Evolutionary conservation across 2,113 vertebrate species (phyloP).

Genomic region (Melanerpes aurifrons): DNA sequence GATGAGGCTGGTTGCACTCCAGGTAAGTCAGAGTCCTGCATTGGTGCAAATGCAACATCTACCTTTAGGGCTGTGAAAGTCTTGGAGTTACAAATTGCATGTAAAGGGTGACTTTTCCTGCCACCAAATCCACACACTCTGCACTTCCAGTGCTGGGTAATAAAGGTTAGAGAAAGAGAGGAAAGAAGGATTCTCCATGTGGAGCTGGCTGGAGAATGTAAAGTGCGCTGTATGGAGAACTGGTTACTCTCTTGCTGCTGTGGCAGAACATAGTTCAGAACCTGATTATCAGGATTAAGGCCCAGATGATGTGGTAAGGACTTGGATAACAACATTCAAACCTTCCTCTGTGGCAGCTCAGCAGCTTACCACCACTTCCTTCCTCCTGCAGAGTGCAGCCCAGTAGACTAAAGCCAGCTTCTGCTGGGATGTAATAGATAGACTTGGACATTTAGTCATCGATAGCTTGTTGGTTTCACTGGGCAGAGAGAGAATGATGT

Average conservation of each 20-base stretch:
- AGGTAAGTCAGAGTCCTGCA: slow-evolving; percentile 76
- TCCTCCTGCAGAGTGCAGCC: not conserved
- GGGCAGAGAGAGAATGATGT: not conserved
- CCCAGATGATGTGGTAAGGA: not conserved
- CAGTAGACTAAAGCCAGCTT: not conserved
- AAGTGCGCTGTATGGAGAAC: not conserved
- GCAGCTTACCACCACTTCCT: not conserved
- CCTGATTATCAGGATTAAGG: not conserved
- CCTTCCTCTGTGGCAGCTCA: not conserved
- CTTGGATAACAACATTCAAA: not conserved
- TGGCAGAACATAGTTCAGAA: not conserved
- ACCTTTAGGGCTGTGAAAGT: not conserved
- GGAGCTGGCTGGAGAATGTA: not conserved
- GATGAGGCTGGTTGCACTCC: slow-evolving; percentile 92
- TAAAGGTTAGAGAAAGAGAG: not conserved
- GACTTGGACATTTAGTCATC: not conserved
- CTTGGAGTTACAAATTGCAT: not conserved
- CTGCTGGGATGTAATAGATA: not conserved
- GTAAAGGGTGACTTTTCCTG: not conserved
- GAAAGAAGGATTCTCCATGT: not conserved
- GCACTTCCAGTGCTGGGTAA: not conserved
- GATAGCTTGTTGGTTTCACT: not conserved
- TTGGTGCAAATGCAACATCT: not conserved
- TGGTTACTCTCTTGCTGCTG: not conserved
- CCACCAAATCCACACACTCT: not conserved